Conservation (phyloP, 2,113 vertebrate species). For the Actenoides lindsayi region DNA sequence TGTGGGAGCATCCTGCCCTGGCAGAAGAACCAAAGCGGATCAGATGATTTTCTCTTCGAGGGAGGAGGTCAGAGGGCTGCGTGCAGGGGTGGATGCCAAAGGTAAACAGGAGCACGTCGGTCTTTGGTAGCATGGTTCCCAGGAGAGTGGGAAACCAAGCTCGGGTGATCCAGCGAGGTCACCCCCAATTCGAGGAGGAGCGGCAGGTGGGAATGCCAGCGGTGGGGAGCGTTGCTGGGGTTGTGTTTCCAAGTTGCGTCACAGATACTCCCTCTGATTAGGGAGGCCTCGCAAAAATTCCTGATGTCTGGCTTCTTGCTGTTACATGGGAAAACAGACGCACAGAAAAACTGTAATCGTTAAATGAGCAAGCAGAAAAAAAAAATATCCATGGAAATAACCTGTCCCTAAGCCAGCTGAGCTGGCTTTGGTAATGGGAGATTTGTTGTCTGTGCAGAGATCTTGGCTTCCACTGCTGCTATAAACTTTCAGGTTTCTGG, state of each 20-base stretch:
- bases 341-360: not conserved
- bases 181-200: not conserved
- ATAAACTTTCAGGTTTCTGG: constrained; percentile 7
- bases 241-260: not conserved
- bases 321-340: not conserved
- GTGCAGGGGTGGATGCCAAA: not conserved
- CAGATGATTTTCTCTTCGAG: not conserved
- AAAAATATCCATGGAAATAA: not conserved
- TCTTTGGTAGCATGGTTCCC: not conserved
- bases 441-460: not conserved
- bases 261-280: not conserved
- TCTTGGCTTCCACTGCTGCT: not conserved
- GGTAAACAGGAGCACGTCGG: not conserved
- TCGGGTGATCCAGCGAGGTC: not conserved
- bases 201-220: not conserved
- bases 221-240: not conserved
- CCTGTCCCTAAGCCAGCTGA: not conserved
- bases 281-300: not conserved
- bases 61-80: not conserved
- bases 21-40: not conserved
- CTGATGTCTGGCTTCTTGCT: not conserved
- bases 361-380: not conserved
- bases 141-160: not conserved
- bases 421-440: constrained; percentile 1
- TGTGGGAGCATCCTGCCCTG: not conserved